Percentiles rank a stretch among this genome's conserved stretches.
Conservation (phyloP, 1,140 invertebrate species). For the Pogonomyrmex barbatus region DNA sequence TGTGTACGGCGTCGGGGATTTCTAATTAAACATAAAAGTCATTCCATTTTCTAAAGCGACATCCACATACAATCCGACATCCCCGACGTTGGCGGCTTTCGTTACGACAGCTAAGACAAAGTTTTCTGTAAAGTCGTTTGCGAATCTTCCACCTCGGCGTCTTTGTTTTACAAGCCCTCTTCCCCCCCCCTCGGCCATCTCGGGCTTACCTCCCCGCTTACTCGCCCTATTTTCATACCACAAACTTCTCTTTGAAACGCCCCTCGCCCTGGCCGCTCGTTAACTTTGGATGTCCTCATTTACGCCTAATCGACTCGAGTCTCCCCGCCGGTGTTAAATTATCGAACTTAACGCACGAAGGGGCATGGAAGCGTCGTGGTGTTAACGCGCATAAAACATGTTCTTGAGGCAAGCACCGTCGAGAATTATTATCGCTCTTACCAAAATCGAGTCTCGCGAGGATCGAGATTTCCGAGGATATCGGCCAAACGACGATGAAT, state of each 20-base stretch:
- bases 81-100: conserved; percentile 46
- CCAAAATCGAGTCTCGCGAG: conserved; percentile 61
- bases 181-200: conserved; percentile 16
- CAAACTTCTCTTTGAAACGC: conserved; percentile 69
- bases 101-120: conserved; percentile 61
- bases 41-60: background rate
- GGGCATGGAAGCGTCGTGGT: conserved; percentile 60
- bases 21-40: too few relatives aligned
- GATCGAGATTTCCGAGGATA: conserved; percentile 49
- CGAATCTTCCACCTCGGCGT: conserved; percentile 43
- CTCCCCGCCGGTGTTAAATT: conserved; percentile 67
- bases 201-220: background rate
- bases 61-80: background rate
- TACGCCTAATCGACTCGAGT: conserved; percentile 75
- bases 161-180: conserved; percentile 57
- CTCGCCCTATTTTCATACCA: conserved; percentile 61
- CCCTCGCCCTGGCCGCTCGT: conserved; percentile 63
- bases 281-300: conserved; percentile 75
- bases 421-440: conserved; percentile 68
- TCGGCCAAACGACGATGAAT: conserved; percentile 33
- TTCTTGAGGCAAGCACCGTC: conserved; percentile 71
- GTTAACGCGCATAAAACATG: conserved; percentile 73
- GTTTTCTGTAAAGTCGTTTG: conserved; percentile 66
- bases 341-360: conserved; percentile 72
- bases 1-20: too few relatives aligned